Evolutionary conservation across 2,888 invertebrate genomes (phyloP).

Genomic region (Lasioglossum oenotherae): DNA sequence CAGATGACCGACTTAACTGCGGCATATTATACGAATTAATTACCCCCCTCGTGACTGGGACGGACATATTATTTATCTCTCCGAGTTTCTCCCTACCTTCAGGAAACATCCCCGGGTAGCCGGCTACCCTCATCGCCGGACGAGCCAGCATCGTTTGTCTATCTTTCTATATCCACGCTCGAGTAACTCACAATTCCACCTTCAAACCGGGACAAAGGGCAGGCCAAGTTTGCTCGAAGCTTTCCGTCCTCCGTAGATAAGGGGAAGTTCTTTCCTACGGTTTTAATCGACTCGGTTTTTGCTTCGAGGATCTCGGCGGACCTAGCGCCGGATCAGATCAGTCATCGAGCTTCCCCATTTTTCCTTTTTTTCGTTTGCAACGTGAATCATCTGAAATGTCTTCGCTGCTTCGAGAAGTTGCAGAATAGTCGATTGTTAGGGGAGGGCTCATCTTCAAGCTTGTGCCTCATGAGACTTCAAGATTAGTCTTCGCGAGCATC

Average conservation of each 20-base stretch:
- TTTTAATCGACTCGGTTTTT: slow-evolving; percentile 56
- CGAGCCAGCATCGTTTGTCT: slow-evolving; percentile 76
- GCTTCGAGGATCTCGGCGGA: slow-evolving; percentile 30
- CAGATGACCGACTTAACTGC: slow-evolving; percentile 83
- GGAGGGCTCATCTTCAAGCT: background rate
- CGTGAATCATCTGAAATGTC: background rate
- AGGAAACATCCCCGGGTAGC: slow-evolving; percentile 52
- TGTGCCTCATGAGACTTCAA: too few species aligned
- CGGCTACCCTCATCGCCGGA: slow-evolving; percentile 71
- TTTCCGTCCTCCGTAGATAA: slow-evolving; percentile 44
- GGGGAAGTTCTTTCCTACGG: slow-evolving; percentile 47
- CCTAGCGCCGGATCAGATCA: slow-evolving; percentile 20
- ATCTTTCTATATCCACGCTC: slow-evolving; percentile 77
- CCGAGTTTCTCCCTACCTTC: slow-evolving; percentile 65
- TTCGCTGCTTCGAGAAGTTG: background rate
- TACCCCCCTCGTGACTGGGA: slow-evolving; percentile 77
- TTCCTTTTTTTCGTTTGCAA: background rate
- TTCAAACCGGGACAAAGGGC: slow-evolving; percentile 56
- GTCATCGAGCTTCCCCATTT: background rate
- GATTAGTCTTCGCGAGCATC: slow-evolving; percentile 21
- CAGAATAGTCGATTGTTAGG: background rate
- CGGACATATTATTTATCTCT: slow-evolving; percentile 83
- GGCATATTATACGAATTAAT: slow-evolving; percentile 84
- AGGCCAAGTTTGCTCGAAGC: slow-evolving; percentile 51
- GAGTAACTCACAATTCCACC: slow-evolving; percentile 66